Evolutionary conservation across 2,113 vertebrate species (phyloP).

Genomic region (Sinocyclocheilus rhinocerous): DNA sequence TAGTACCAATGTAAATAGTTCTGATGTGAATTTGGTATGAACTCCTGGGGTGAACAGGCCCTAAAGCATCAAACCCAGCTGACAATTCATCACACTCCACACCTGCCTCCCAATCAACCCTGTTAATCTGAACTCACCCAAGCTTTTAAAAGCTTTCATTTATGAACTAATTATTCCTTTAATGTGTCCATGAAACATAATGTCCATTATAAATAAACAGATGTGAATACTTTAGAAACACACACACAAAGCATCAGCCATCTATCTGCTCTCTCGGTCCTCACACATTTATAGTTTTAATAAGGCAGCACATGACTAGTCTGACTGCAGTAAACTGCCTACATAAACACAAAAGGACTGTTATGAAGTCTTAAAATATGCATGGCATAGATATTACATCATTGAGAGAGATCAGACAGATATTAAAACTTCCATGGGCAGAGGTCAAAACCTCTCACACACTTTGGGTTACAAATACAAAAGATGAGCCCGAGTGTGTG

Average conservation of each 20-base stretch:
- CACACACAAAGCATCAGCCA: background rate
- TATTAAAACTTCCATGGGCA: conserved; percentile 54
- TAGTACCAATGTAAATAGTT: too few species aligned
- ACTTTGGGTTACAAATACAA: conserved; percentile 12
- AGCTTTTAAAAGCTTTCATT: conserved; percentile 22
- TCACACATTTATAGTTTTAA: conserved; percentile 45
- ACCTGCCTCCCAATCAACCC: background rate
- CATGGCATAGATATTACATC: conserved; percentile 55
- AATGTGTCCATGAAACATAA: conserved; percentile 24
- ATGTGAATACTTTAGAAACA: conserved; percentile 4
- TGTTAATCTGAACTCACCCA: conserved; percentile 7
- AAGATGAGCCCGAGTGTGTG: background rate
- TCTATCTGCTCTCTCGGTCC: background rate
- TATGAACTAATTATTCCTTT: conserved; percentile 14
- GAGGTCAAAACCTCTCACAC: background rate
- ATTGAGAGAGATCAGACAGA: conserved; percentile 63
- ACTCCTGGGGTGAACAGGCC: background rate
- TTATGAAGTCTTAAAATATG: conserved; percentile 66
- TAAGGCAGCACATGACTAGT: conserved; percentile 6
- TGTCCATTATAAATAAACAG: conserved; percentile 36
- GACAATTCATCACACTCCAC: background rate
- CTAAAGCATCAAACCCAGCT: background rate
- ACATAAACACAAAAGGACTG: conserved; percentile 46
- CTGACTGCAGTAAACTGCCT: conserved; percentile 15
- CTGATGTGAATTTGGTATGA: too few species aligned